Percentiles rank a stretch among this genome's conserved stretches.
These are phyloP conservation scores for Rostratula benghalensis DNA, from an alignment of 2,113 vertebrate genomes.

Conservation along the genomic window DNA sequence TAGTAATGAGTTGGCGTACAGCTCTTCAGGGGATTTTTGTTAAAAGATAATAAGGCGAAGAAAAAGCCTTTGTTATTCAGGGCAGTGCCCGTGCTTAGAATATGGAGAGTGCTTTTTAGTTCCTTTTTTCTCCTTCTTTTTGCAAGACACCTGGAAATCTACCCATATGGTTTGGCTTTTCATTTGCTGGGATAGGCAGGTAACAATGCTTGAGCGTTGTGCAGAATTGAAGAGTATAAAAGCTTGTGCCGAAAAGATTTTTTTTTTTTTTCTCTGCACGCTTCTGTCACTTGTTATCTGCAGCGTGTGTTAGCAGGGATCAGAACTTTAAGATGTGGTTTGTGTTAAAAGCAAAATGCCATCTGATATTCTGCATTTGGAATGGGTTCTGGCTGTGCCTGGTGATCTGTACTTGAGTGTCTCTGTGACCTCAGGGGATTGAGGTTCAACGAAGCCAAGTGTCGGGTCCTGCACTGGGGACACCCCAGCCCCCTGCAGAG, in stretches of 20 bases:
- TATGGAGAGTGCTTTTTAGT: neutral
- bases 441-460: no score
- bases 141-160: neutral
- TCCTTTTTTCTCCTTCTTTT: neutral
- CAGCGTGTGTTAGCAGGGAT: neutral
- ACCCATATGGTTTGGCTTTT: neutral
- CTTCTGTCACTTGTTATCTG: neutral
- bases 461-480: no score
- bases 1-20: neutral
- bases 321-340: neutral
- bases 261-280: neutral
- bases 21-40: neutral
- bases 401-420: neutral
- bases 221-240: neutral
- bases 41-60: neutral
- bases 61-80: conserved; percentile 1
- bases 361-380: neutral
- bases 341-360: neutral
- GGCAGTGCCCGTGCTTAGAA: neutral
- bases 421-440: neutral
- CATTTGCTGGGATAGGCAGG: neutral
- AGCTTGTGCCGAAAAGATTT: neutral
- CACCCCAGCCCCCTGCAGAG: no score
- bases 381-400: neutral
- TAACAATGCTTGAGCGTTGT: neutral